These are phyloP conservation scores for Melinopterus prodromus DNA, from an alignment of 2,888 invertebrate species.

Conservation along the genomic window DNA sequence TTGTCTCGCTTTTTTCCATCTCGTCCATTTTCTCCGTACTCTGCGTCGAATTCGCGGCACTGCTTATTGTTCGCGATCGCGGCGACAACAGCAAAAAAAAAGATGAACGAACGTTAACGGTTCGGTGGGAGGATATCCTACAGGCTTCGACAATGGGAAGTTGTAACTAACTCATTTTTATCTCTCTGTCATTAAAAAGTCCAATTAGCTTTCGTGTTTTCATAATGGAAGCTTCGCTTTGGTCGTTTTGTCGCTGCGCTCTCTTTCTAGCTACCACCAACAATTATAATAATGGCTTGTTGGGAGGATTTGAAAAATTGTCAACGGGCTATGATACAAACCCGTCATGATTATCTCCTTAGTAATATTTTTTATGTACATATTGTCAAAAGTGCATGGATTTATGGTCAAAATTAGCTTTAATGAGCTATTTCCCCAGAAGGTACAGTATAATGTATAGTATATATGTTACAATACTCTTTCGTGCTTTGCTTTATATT, in stretches of 20 bases:
- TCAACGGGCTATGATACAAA: too few species aligned
- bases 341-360: too few species aligned
- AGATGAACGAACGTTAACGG: neutral
- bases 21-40: neutral
- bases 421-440: too few species aligned
- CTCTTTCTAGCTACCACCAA: neutral
- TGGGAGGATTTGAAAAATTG: too few species aligned
- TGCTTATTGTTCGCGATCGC: neutral
- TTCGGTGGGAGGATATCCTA: neutral
- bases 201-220: neutral
- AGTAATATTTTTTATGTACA: too few species aligned
- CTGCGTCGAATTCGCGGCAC: neutral
- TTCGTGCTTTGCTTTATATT: too few species aligned
- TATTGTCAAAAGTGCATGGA: too few species aligned
- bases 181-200: slow-evolving; percentile 4
- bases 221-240: neutral
- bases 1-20: neutral
- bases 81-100: neutral
- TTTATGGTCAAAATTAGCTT: too few species aligned
- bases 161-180: neutral
- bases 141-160: slow-evolving; percentile 4
- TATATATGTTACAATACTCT: too few species aligned
- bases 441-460: too few species aligned
- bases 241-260: neutral
- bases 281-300: too few species aligned